Conservation (phyloP, 1,140 invertebrate genomes). For the Hypothenemus hampei region DNA sequence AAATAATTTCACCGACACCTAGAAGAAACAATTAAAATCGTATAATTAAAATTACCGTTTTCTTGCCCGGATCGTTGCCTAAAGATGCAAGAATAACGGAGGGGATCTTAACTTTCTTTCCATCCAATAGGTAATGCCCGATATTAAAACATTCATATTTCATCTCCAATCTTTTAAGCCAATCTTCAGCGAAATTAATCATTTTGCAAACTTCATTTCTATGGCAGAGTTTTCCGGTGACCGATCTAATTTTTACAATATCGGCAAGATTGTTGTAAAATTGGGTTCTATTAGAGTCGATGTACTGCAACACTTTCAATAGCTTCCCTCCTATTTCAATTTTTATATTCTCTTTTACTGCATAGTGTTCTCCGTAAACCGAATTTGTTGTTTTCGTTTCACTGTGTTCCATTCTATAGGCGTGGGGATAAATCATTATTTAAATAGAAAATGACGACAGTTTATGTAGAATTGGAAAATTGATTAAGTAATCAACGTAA, state of each 20-base stretch:
- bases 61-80: constrained; percentile 30
- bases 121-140: constrained; percentile 33
- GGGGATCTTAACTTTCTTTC: constrained; percentile 34
- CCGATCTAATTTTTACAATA: constrained; percentile 35
- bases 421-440: constrained; percentile 43
- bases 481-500: constrained; percentile 40
- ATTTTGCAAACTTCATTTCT: constrained; percentile 32
- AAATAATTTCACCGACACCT: too few species aligned
- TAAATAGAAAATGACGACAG: constrained; percentile 14
- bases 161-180: constrained; percentile 37
- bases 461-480: constrained; percentile 39
- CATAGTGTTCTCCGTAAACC: constrained; percentile 41
- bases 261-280: constrained; percentile 37
- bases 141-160: constrained; percentile 43
- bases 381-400: constrained; percentile 41
- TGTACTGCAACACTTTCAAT: constrained; percentile 36
- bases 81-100: constrained; percentile 38
- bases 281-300: constrained; percentile 35
- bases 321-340: constrained; percentile 39
- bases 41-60: constrained; percentile 33
- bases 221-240: constrained; percentile 34
- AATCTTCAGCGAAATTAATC: constrained; percentile 36
- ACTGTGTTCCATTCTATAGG: constrained; percentile 41
- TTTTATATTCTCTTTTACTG: constrained; percentile 33
- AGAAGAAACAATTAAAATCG: too few species aligned